Base-by-base conservation (phyloP, 1,140 invertebrate genomes). In the Anoplophora glabripennis region DNA sequence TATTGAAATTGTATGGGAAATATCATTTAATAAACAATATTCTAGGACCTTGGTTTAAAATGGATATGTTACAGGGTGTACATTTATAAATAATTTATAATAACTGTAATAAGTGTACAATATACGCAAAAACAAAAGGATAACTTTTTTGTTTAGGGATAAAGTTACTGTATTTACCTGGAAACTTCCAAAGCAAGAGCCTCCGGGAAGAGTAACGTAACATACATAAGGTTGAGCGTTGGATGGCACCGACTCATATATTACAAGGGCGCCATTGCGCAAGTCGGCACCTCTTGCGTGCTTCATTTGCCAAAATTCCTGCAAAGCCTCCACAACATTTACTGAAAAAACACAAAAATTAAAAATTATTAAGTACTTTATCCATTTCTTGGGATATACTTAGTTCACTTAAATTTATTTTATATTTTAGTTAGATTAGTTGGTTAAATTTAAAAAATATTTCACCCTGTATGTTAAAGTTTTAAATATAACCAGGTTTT, bases 231-330 rank as follows among this genome's bases (percentile, higher is more conserved):
- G 94, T 48, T 92, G 92, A 69, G 86, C 86, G 34, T 89, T 87
- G 12, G 92, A 88, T 33, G 93, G 93, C 47, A 95, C 92, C 1
- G 93, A 96, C 80, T 96, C 93, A 75, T 96, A 97, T 70, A 95
- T 94, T 54, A 97, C 93, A 60, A 96, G 83, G 4, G 93, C 93
- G 18, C 92, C 92, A 71, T 93, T 94, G 68, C 90, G 86, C 33
- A 94, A 78, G 69, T 94, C 91, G 5, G 89, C 87, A n/a, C 91
- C 87, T 63, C 92, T 78, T 33, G 89, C 85, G 69, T 91, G 89
- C 78, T 97, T 96, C 91, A 96, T 93, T 79, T 96, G 93, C 94
- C 94, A 97, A 77, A 97, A 97, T 79, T 96, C 93, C 78, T 96
- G 93, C 21, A 97, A 79, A 8, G 93, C 93, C 78, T 96, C 93